Evolutionary conservation across 1,140 invertebrate species (phyloP), one percentile per base, ranked within the genome.

Genomic region (Lithobius niger): DNA sequence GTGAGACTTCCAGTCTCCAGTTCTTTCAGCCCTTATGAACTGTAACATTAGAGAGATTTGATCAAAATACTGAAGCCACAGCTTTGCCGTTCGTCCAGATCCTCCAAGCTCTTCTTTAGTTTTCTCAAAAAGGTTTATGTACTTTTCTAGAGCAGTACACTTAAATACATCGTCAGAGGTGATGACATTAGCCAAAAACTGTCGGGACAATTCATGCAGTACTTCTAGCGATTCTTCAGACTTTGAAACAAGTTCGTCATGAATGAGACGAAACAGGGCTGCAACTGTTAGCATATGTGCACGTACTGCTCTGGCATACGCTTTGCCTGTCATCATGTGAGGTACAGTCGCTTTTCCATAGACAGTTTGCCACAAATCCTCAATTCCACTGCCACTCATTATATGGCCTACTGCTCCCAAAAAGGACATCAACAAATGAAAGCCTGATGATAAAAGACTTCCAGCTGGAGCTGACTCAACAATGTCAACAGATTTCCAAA

Each of bases 281-380:
- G 36, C 36, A n/a, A 15, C 13, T 40, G 52, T 36, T 27, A 67
- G 57, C 25, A 69, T 61, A 66, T 74, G 70, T 22, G 57, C 73
- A 59, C 71, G 53, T 10, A 74, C 53, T 25, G 67, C 64, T 64
- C 72, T 60, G 24, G 65, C 55, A 59, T 68, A 71, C 44, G 69
- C 62, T 61, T 74, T 66, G 24, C 69, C 65, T 31, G 49, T 57
- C 44, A 75, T 47, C 61, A 69, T 69, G 62, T 72, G 67, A 13
- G 61, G 60, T 26, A 66, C 64, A 42, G 64, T 60, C 42, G 61
- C 59, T 49, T 57, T 25, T 2, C 63, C 66, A 63, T 64, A 67
- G 51, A 69, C 61, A 15, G 26, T 55, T 44, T n/a, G 48, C 3
- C 62, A 62, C 10, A 65, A 31, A 57, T 71, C 67, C 53, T 67